A percentile compares a stretch with the other conserved stretches of the same genome.
These are phyloP conservation scores for Plestiodon gilberti DNA, from an alignment of 2,113 vertebrate species.

Conservation along the genomic window DNA sequence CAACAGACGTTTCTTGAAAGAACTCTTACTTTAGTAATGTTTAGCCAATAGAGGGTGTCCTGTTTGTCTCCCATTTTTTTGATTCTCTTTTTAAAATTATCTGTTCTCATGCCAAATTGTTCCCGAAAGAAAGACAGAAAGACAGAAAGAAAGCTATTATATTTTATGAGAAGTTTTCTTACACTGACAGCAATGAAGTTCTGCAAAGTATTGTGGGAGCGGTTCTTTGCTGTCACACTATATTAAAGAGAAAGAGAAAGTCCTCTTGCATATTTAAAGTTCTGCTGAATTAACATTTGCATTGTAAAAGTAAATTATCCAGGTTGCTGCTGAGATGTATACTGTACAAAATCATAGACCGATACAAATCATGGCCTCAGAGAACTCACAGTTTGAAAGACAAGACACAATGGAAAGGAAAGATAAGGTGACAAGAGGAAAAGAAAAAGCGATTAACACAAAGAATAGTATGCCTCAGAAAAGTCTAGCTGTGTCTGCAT, in stretches of 20 bases:
- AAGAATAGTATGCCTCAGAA: background rate
- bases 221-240: background rate
- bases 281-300: background rate
- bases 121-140: background rate
- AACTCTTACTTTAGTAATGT: background rate
- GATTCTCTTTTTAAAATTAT: background rate
- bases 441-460: background rate
- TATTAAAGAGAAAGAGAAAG: background rate
- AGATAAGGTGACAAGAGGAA: background rate
- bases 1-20: background rate
- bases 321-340: background rate
- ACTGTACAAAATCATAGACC: background rate
- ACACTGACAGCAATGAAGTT: background rate
- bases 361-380: background rate
- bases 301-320: background rate
- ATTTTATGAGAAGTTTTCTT: background rate
- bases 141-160: background rate
- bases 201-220: constrained; percentile 17
- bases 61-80: background rate
- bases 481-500: constrained; percentile 9
- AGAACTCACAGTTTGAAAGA: background rate
- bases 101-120: background rate
- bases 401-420: background rate
- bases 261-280: background rate
- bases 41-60: no score